A percentile compares a stretch with the other conserved stretches of the same genome.
Conservation (phyloP, 2,113 vertebrate genomes). For the Lathamus discolor region DNA sequence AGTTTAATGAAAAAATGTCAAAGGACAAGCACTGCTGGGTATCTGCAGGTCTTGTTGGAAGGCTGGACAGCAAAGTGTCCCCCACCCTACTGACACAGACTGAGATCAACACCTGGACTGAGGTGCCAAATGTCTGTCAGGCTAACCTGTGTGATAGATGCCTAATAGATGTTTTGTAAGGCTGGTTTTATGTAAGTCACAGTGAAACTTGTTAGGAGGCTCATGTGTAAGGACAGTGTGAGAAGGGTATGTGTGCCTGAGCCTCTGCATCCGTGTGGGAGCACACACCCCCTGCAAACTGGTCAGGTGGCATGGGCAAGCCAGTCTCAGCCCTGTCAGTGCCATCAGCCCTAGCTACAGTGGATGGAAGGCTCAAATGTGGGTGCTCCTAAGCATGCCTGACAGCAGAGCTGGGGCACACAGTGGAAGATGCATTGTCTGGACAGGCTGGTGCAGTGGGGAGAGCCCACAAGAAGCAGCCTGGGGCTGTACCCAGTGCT, state of each 20-base stretch:
- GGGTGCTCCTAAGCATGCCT: neutral
- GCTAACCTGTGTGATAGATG: neutral
- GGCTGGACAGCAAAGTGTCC: neutral
- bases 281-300: rapidly evolving
- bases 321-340: neutral
- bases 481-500: neutral
- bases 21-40: neutral
- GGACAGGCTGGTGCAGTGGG: neutral
- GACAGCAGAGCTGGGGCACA: neutral
- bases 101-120: neutral
- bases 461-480: neutral
- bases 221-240: neutral
- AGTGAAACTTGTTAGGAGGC: neutral
- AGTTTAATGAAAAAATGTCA: conserved; percentile 14
- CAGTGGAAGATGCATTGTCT: neutral
- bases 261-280: neutral
- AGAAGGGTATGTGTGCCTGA: neutral
- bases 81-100: neutral
- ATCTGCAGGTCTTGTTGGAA: neutral
- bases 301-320: rapidly evolving
- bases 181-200: neutral
- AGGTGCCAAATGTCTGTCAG: neutral
- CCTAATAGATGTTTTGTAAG: neutral
- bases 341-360: neutral
- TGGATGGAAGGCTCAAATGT: neutral